Base-by-base conservation (phyloP, 2,888 invertebrate genomes). In the Lissocephala sabroskyi region DNA sequence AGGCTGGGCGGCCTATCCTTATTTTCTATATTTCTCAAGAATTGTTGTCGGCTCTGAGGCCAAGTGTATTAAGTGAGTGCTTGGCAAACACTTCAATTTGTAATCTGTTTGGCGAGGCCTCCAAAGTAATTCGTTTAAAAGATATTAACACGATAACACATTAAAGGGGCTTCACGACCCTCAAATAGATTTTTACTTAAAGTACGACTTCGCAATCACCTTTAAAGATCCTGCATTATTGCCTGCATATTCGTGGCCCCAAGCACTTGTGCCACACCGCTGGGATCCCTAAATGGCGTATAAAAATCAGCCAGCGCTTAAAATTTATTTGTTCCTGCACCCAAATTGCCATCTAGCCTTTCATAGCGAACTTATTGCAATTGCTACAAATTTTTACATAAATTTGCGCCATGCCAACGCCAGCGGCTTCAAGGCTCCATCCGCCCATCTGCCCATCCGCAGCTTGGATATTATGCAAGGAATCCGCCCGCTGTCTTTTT, bases 381-480 rank as follows among this genome's bases (percentile, higher is more conserved):
- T 61, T 74, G 53, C 65, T 59, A 62, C 58, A 62, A 64, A 79
- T 70, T 78, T 77, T 77, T 61, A 74, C 79, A 78, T 79, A 78
- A 78, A 79, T 79, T 79, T 79, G 45, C 63, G 74, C 59, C 56
- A 63, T 57, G 57, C 65, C 59, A 65, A 41, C 36, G 33, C 10
- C 32, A 16, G 4, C 3, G 11, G 4, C 37, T 19, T n/a, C 6
- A 13, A 54, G 64, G 56, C 43, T 16, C 23, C 32, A 19, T 42
- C 9, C 19, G 16, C 17, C 11, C 17, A 3, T 11, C 14, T 23
- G 2, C 11, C 18, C 41, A 45, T 30, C 52, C 45, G 35, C 32
- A 17, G 19, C 40, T n/a, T 28, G 11, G 13, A n/a, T 33, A 52
- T 59, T 61, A 56, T 62, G 62, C 60, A 62, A 53, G 62, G n/a